Conservation (phyloP, 2,113 vertebrate species). For the Halichoerus grypus region DNA sequence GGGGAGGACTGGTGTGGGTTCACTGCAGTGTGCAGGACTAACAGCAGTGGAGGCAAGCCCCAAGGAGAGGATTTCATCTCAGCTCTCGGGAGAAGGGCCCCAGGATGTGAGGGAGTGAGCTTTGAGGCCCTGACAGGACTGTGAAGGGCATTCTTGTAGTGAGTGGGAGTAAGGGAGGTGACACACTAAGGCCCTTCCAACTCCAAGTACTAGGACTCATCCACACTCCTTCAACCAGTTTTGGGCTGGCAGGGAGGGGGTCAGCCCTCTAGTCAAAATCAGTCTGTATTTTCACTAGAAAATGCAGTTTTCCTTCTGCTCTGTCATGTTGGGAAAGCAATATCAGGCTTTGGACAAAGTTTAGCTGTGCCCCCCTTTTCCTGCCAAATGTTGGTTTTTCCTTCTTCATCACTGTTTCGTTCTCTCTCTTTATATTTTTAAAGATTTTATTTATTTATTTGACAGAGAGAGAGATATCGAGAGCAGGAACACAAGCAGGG, state of each 20-base stretch:
- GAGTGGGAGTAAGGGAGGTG: neutral
- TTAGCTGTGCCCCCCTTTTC: neutral
- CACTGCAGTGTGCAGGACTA: too few relatives aligned
- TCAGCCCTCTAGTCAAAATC: neutral
- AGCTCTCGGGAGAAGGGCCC: too few relatives aligned
- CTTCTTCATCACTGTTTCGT: neutral
- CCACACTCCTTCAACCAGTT: neutral
- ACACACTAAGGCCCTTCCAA: neutral
- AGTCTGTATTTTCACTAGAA: conserved; percentile 1
- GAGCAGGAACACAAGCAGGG: too few relatives aligned
- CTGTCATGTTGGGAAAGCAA: neutral
- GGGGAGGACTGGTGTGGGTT: neutral
- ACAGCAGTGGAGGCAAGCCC: neutral
- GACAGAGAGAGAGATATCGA: too few relatives aligned
- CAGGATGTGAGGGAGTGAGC: neutral
- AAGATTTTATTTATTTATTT: neutral
- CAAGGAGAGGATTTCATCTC: neutral
- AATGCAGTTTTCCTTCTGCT: neutral
- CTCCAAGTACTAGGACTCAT: neutral
- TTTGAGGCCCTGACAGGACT: neutral
- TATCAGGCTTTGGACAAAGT: neutral
- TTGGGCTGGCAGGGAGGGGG: neutral
- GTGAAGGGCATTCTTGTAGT: neutral
- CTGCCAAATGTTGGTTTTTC: neutral
- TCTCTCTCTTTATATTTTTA: neutral